Percentiles rank a stretch among this genome's conserved stretches.
phyloP scores from a whole-genome alignment of 1,140 invertebrate species.

The Eufriesea mexicana region DNA sequence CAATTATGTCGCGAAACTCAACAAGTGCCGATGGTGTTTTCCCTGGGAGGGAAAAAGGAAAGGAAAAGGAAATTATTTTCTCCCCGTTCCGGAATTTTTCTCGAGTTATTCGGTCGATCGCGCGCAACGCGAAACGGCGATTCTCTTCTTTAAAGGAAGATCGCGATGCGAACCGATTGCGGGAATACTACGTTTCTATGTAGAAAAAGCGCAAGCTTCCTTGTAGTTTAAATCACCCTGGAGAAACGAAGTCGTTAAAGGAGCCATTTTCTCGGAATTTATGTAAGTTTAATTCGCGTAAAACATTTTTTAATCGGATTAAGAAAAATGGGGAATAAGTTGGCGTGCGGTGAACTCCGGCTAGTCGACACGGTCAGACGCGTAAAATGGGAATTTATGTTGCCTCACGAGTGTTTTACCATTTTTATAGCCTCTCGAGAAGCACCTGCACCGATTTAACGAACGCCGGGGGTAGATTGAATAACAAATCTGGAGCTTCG shows the following conservation, averaged over 20 bases:
- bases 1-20: neutral
- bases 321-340: conserved; percentile 14
- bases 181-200: accelerated
- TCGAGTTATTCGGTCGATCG: neutral
- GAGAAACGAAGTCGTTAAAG: neutral
- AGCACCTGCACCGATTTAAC: conserved; percentile 34
- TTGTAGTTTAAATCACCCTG: no score
- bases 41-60: no score
- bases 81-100: neutral
- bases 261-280: neutral
- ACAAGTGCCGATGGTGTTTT: neutral
- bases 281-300: conserved; percentile 28
- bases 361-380: neutral
- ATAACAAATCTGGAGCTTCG: conserved; percentile 10
- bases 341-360: neutral
- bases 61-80: neutral
- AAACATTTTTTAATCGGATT: conserved; percentile 38
- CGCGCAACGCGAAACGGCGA: neutral
- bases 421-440: conserved; percentile 30
- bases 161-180: no score
- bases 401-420: conserved; percentile 33
- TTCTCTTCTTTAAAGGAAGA: neutral
- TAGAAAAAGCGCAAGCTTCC: neutral
- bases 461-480: conserved; percentile 26
- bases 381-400: conserved; percentile 44